Percentiles rank a stretch among this genome's conserved stretches.
These are phyloP conservation scores for Peromyscus californicus DNA, from an alignment of 2,113 vertebrate species.

Conservation along the genomic window DNA sequence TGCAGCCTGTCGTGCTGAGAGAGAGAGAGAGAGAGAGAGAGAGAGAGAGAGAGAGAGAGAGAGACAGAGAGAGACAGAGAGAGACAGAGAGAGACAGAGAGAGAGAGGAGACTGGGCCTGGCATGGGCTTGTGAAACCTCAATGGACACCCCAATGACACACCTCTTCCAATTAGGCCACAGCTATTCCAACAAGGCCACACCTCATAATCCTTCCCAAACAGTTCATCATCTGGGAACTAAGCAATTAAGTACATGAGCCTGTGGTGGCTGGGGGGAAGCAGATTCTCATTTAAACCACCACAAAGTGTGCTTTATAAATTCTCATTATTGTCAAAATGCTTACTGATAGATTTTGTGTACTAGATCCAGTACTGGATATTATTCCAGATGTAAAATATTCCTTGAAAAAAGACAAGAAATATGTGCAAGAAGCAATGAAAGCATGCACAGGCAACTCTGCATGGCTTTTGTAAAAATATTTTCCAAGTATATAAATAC, in stretches of 20 bases:
- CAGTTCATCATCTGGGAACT: background rate
- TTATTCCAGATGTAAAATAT: background rate
- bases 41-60: too few species aligned
- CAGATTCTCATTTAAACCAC: background rate
- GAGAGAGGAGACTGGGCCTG: background rate
- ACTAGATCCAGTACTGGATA: background rate
- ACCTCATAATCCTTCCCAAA: background rate
- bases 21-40: too few species aligned
- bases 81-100: background rate
- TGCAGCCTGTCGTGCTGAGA: too few species aligned
- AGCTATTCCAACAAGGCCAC: background rate
- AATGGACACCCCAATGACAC: background rate
- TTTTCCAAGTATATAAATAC: background rate
- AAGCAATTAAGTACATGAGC: background rate
- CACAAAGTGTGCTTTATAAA: slow-evolving; percentile 20
- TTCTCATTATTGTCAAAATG: background rate
- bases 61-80: background rate
- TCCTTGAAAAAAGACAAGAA: background rate
- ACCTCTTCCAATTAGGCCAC: background rate
- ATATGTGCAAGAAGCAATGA: background rate
- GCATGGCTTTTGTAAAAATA: slow-evolving; percentile 37
- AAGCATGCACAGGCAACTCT: background rate
- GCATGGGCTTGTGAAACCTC: background rate
- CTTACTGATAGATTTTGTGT: background rate
- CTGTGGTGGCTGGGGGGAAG: too few species aligned